These are phyloP conservation scores for Hyperoodon ampullatus DNA, from an alignment of 2,113 vertebrate species.

Conservation along the genomic window DNA sequence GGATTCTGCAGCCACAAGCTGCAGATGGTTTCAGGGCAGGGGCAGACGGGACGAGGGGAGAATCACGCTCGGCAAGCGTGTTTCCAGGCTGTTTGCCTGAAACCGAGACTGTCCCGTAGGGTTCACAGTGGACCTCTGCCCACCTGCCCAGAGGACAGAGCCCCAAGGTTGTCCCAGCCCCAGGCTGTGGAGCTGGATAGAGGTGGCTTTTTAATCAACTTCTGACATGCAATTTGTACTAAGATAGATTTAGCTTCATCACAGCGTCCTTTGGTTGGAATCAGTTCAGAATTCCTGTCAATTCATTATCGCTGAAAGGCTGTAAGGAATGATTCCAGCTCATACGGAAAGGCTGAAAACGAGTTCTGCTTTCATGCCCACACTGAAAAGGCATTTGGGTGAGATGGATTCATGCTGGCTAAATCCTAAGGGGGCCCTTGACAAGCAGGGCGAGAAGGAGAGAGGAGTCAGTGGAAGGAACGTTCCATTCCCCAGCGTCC, in stretches of 20 bases:
- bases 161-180: conserved; percentile 32
- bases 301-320: not conserved
- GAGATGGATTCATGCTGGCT: not conserved
- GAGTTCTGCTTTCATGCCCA: not conserved
- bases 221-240: conserved; percentile 59
- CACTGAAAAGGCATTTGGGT: not conserved
- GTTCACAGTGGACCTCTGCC: not conserved
- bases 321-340: not conserved
- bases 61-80: accelerated
- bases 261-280: conserved; percentile 36
- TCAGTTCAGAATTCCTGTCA: conserved; percentile 50
- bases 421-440: not conserved
- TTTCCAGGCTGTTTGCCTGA: not conserved
- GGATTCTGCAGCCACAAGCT: no score
- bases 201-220: conserved; percentile 68
- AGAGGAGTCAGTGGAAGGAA: not conserved
- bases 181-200: conserved; percentile 26
- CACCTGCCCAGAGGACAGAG: not conserved
- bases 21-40: accelerated
- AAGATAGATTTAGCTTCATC: conserved; percentile 52
- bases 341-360: not conserved
- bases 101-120: not conserved
- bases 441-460: not conserved
- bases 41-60: not conserved
- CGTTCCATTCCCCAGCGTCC: accelerated